Evolutionary conservation across 2,113 vertebrate species (phyloP).

Genomic region (Scomber japonicus): DNA sequence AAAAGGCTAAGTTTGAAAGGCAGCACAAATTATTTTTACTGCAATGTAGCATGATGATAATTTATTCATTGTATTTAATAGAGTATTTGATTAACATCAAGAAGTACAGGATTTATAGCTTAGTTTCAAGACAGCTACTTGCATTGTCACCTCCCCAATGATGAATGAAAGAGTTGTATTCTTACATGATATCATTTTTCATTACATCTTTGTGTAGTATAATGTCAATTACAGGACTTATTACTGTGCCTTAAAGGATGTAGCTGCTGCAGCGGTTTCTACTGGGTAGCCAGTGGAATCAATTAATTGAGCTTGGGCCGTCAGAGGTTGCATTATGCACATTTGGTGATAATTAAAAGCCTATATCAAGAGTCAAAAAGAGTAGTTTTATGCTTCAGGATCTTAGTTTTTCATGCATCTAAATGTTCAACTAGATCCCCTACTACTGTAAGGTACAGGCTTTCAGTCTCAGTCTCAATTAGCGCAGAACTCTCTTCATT

Average conservation of each 20-base stretch:
- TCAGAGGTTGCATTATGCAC: conserved; percentile 24
- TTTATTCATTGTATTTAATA: too few species aligned
- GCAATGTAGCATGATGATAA: too few species aligned
- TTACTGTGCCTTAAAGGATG: neutral
- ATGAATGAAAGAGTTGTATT: too few species aligned
- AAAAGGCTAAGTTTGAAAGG: too few species aligned
- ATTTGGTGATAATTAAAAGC: conserved; percentile 15
- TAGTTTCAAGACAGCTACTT: too few species aligned
- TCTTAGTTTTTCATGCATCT: neutral
- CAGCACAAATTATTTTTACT: too few species aligned
- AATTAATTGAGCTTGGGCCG: conserved; percentile 8
- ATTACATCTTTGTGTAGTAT: neutral
- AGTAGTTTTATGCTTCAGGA: conserved; percentile 1
- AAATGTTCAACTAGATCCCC: conserved; percentile 16
- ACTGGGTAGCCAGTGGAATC: conserved; percentile 9
- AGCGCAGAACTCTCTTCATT: conserved; percentile 57
- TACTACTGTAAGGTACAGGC: conserved; percentile 19
- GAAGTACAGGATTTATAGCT: too few species aligned
- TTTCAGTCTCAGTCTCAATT: conserved; percentile 43
- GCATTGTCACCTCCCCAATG: too few species aligned
- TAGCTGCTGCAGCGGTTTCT: neutral
- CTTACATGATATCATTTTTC: neutral
- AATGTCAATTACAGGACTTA: neutral
- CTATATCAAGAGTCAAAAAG: neutral
- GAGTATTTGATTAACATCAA: too few species aligned